Evolutionary conservation across 1,140 invertebrate species (phyloP).

Genomic region (Brachionus calyciflorus): DNA sequence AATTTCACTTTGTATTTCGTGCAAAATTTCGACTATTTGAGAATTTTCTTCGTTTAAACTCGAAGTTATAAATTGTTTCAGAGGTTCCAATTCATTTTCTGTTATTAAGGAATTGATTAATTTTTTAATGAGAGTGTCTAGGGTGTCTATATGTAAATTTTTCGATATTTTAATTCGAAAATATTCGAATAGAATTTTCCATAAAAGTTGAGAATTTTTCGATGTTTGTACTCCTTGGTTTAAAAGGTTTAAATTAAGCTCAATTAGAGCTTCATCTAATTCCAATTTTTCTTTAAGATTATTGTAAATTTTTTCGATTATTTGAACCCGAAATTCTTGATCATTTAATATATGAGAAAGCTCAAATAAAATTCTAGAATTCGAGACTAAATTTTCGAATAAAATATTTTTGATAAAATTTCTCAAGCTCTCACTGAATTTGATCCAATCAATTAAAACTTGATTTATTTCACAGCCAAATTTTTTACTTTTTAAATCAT

Average conservation of each 20-base stretch:
- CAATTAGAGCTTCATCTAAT: background rate
- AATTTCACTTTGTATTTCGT: background rate
- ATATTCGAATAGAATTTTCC: conserved; percentile 1
- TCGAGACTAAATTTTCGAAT: background rate
- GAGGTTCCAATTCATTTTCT: background rate
- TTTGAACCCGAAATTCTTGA: background rate
- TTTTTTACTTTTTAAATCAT: background rate
- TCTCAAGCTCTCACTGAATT: background rate
- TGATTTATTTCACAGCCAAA: background rate
- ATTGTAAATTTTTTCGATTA: background rate
- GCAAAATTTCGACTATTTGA: background rate
- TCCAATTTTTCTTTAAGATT: background rate
- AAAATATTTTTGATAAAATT: background rate
- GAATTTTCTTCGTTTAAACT: background rate
- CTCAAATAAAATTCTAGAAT: background rate
- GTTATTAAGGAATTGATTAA: background rate
- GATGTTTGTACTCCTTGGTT: background rate
- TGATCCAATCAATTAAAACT: background rate
- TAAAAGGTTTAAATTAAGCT: background rate
- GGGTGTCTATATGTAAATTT: background rate
- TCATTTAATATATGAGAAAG: background rate
- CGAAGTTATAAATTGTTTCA: background rate
- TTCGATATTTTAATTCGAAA: background rate
- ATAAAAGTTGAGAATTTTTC: background rate
- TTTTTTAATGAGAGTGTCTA: background rate